Conservation (phyloP, 2,888 invertebrate genomes). For the Oscheius sp. region DNA sequence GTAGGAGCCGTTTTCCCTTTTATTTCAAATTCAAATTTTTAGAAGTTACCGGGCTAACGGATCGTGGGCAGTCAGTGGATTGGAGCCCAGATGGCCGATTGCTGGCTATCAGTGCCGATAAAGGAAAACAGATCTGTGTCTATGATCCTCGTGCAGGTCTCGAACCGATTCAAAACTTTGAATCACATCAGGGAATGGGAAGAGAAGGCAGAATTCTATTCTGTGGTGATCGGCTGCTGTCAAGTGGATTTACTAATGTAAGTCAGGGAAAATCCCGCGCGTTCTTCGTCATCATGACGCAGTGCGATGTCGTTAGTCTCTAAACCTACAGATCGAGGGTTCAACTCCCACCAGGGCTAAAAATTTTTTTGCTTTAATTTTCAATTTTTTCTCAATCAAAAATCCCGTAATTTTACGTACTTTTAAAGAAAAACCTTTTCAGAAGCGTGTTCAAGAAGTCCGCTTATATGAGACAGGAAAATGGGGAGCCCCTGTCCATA, state of each 20-base stretch:
- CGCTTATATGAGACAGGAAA: slow-evolving; percentile 88
- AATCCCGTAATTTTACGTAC: too few species aligned
- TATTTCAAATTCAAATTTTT: slow-evolving; percentile 3
- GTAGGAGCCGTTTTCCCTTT: slow-evolving; percentile 1
- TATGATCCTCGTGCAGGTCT: slow-evolving; percentile 74
- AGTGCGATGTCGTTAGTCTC: too few species aligned
- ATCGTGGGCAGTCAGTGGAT: slow-evolving; percentile 86
- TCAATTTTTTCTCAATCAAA: too few species aligned
- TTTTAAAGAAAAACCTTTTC: slow-evolving; percentile 46
- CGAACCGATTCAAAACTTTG: slow-evolving; percentile 61
- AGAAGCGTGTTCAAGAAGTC: slow-evolving; percentile 87
- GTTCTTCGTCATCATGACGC: too few species aligned
- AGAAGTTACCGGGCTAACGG: slow-evolving; percentile 58
- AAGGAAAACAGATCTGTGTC: slow-evolving; percentile 74
- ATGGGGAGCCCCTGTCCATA: slow-evolving; percentile 75
- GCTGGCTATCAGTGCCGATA: slow-evolving; percentile 80
- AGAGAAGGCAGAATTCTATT: slow-evolving; percentile 82
- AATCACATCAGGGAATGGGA: slow-evolving; percentile 63
- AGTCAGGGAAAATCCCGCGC: too few species aligned
- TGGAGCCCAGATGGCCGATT: slow-evolving; percentile 89
- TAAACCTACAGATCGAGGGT: too few species aligned
- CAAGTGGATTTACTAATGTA: slow-evolving; percentile 88
- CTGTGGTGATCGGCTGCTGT: slow-evolving; percentile 87
- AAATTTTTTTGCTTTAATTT: too few species aligned
- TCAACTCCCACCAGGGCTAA: too few species aligned